These are phyloP conservation scores for Nomada hirtipes DNA, from an alignment of 2,888 invertebrate species.

Conservation along the genomic window DNA sequence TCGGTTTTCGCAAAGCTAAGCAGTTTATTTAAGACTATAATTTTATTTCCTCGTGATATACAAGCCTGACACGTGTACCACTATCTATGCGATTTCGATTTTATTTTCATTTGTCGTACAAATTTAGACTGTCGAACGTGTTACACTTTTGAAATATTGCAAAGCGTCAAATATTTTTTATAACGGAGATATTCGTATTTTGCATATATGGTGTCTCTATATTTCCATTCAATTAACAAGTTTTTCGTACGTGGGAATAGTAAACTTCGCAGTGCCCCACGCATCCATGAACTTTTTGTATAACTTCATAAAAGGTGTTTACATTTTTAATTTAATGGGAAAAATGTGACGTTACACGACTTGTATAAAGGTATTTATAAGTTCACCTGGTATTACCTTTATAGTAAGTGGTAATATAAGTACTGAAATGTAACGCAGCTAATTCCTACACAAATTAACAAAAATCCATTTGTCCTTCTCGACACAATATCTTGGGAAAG, in stretches of 20 bases:
- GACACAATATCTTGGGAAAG: too few relatives aligned
- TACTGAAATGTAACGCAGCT: not conserved
- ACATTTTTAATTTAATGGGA: not conserved
- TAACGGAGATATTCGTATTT: not conserved
- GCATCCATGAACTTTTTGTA: not conserved
- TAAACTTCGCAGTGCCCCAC: constrained; percentile 3
- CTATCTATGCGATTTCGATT: not conserved
- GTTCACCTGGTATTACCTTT: not conserved
- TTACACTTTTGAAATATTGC: not conserved
- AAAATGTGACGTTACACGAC: not conserved
- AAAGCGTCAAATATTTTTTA: not conserved
- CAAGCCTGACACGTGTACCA: not conserved
- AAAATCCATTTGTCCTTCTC: too few relatives aligned
- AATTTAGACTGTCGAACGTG: not conserved
- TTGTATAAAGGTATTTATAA: not conserved
- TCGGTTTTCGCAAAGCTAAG: constrained; percentile 75
- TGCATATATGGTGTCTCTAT: too few relatives aligned
- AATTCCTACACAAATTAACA: too few relatives aligned
- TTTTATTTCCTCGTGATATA: not conserved
- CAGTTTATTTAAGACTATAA: constrained; percentile 63
- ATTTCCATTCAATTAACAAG: not conserved
- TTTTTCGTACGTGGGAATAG: not conserved
- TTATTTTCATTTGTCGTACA: not conserved
- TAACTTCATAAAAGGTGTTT: not conserved
- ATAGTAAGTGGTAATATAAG: not conserved